Evolutionary conservation across 30 jellyfish, hydroid and myxozoan species (phyloP).

Genomic region (Pelagia noctiluca): DNA sequence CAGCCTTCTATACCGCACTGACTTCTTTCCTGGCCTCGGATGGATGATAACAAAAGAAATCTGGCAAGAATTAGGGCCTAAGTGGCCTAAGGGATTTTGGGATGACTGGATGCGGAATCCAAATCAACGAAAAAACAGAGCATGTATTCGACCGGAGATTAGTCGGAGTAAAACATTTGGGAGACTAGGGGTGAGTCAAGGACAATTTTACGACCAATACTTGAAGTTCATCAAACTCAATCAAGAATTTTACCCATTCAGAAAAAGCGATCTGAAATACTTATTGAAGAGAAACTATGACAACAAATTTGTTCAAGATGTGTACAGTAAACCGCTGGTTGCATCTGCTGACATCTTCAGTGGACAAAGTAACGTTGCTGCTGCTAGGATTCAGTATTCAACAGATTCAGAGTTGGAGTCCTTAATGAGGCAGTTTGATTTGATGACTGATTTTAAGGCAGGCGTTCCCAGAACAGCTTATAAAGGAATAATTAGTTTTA

Average conservation of each 20-base stretch:
- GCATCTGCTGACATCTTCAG: conserved; percentile 44
- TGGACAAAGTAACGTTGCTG: conserved; percentile 43
- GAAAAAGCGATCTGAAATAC: conserved; percentile 69
- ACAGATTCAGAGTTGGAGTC: conserved; percentile 68
- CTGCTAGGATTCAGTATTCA: conserved; percentile 76
- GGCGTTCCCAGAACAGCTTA: conserved; percentile 99
- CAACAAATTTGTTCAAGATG: conserved; percentile 59
- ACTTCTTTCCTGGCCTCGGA: conserved; percentile 99
- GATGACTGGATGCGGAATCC: conserved; percentile 99
- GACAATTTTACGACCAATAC: conserved; percentile 96
- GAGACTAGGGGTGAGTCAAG: conserved; percentile 96
- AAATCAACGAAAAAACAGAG: conserved; percentile 84
- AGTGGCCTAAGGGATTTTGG: conserved; percentile 99
- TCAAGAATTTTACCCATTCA: conserved; percentile 74
- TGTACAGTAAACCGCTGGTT: conserved; percentile 63
- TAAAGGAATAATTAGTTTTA: conserved; percentile 85
- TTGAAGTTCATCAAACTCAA: conserved; percentile 81
- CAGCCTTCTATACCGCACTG: conserved; percentile 83
- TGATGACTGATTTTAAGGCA: conserved; percentile 96
- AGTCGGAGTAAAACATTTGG: conserved; percentile 98
- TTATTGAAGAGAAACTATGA: conserved; percentile 84
- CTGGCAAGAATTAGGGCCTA: conserved; percentile 91
- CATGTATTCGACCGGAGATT: conserved; percentile 95
- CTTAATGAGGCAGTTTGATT: conserved; percentile 74
- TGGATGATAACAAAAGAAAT: conserved; percentile 90